Evolutionary conservation across 2,888 invertebrate species (phyloP).

Genomic region (Tiliacea aurago): DNA sequence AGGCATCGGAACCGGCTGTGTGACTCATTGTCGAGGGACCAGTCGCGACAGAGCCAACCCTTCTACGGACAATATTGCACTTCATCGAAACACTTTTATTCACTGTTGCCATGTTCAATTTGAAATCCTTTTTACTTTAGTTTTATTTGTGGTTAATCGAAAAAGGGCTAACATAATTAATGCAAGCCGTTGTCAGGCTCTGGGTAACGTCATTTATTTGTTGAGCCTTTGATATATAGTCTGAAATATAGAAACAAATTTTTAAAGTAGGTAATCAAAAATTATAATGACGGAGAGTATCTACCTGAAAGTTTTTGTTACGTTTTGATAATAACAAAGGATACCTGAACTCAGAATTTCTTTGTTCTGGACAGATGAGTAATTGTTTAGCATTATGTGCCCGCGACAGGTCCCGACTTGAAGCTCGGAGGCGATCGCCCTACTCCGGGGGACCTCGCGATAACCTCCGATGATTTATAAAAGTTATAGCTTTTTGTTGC

Average conservation of each 20-base stretch:
- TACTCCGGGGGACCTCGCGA: slow-evolving; percentile 76
- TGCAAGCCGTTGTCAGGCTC: background rate
- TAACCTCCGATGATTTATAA: slow-evolving; percentile 76
- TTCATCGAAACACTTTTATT: slow-evolving; percentile 50
- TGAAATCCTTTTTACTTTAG: background rate
- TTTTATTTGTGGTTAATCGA: slow-evolving; percentile 8
- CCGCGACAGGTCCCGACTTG: slow-evolving; percentile 86
- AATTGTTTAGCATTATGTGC: slow-evolving; percentile 72
- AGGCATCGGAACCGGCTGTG: slow-evolving; percentile 75
- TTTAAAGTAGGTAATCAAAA: background rate
- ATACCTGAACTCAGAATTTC: slow-evolving; percentile 58
- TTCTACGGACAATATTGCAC: slow-evolving; percentile 63
- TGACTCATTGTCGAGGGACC: slow-evolving; percentile 77
- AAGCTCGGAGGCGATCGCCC: slow-evolving; percentile 77
- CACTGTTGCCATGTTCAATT: slow-evolving; percentile 23
- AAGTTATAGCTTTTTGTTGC: slow-evolving; percentile 63
- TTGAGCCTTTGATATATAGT: too few species aligned
- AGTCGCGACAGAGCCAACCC: slow-evolving; percentile 64
- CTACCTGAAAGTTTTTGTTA: slow-evolving; percentile 21
- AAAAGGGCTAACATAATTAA: background rate
- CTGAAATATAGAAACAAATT: background rate
- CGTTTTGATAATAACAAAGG: slow-evolving; percentile 47
- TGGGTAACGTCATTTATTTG: background rate
- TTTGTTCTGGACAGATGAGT: slow-evolving; percentile 67
- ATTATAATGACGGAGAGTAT: slow-evolving; percentile 23